phyloP scores from a whole-genome alignment of 2,888 invertebrate genomes.

The Abrostola tripartita region DNA sequence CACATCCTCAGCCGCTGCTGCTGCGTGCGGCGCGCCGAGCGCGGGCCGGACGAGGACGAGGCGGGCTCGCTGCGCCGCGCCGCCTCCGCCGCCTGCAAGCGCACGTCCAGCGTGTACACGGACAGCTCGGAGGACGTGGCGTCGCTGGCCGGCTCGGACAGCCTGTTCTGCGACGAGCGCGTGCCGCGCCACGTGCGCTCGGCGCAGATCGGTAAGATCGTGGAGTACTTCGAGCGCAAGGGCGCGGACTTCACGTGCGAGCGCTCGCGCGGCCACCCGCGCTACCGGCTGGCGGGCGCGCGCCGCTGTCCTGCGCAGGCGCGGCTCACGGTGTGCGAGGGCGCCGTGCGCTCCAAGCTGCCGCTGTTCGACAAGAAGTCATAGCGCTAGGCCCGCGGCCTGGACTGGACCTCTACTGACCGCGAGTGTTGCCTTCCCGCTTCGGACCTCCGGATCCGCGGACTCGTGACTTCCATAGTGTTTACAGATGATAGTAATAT shows the following conservation, averaged over 20 bases:
- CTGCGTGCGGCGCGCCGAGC: constrained; percentile 69
- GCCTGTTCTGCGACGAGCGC: constrained; percentile 91
- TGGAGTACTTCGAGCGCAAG: constrained; percentile 96
- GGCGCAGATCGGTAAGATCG: constrained; percentile 93
- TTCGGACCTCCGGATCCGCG: constrained; percentile 8
- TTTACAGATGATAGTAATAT: constrained; percentile 41
- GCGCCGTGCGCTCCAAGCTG: constrained; percentile 95
- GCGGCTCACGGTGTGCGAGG: constrained; percentile 94
- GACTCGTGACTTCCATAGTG: constrained; percentile 49
- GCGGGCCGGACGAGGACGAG: constrained; percentile 60
- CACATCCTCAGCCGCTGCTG: constrained; percentile 77
- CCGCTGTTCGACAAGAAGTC: constrained; percentile 93
- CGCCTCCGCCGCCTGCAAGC: constrained; percentile 82
- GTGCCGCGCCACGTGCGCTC: constrained; percentile 88
- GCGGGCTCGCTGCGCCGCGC: constrained; percentile 65
- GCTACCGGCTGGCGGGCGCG: constrained; percentile 54
- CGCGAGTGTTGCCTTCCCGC: constrained; percentile 9
- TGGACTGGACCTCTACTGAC: too few species aligned
- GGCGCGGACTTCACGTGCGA: constrained; percentile 88
- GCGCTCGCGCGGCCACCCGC: constrained; percentile 72
- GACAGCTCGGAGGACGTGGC: constrained; percentile 96
- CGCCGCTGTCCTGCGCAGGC: constrained; percentile 88
- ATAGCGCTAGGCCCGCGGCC: constrained; percentile 62
- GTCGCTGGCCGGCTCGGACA: constrained; percentile 93
- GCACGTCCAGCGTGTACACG: constrained; percentile 94